phyloP scores from a whole-genome alignment of 2,113 vertebrate species.

The Neodon shergylaensis region DNA sequence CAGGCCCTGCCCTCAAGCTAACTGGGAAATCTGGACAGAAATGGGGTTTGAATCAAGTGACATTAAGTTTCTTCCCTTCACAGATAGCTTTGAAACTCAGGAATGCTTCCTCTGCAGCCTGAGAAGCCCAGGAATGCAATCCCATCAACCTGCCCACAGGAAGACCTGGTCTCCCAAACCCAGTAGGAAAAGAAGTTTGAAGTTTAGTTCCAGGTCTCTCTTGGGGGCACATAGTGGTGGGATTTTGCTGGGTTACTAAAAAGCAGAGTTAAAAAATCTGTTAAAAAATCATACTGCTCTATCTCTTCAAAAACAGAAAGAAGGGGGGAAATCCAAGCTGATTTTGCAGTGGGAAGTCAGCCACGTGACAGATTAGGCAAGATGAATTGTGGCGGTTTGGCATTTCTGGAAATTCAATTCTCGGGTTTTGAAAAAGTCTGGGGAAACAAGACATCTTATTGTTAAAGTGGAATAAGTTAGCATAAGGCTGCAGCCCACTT shows the following conservation, averaged over 20 bases:
- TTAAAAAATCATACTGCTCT: not conserved
- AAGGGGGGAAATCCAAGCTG: not conserved
- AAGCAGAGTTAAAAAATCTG: constrained; percentile 8
- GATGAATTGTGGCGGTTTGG: constrained; percentile 71
- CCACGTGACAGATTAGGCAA: constrained; percentile 60
- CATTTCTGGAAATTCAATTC: constrained; percentile 75
- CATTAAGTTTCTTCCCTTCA: constrained; percentile 76
- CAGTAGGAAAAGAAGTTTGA: constrained; percentile 17
- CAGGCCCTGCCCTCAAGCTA: constrained; percentile 75
- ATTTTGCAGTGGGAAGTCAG: constrained; percentile 70
- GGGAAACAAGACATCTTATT: constrained; percentile 72
- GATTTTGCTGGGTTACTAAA: constrained; percentile 67
- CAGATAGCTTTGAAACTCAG: constrained; percentile 79
- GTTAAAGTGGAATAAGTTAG: constrained; percentile 67
- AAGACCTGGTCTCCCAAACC: constrained; percentile 60
- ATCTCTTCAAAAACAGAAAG: constrained; percentile 23
- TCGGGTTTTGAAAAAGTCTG: constrained; percentile 64
- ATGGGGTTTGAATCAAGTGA: constrained; percentile 70
- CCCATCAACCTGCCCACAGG: constrained; percentile 62
- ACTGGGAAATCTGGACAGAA: constrained; percentile 51
- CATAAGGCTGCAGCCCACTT: not conserved
- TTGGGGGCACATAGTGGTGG: not conserved
- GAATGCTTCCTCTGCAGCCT: constrained; percentile 76
- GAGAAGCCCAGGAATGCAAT: constrained; percentile 69
- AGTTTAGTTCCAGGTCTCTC: constrained; percentile 36